These are phyloP conservation scores for Erinaceus europaeus DNA, from an alignment of 2,113 vertebrate species.

Conservation along the genomic window DNA sequence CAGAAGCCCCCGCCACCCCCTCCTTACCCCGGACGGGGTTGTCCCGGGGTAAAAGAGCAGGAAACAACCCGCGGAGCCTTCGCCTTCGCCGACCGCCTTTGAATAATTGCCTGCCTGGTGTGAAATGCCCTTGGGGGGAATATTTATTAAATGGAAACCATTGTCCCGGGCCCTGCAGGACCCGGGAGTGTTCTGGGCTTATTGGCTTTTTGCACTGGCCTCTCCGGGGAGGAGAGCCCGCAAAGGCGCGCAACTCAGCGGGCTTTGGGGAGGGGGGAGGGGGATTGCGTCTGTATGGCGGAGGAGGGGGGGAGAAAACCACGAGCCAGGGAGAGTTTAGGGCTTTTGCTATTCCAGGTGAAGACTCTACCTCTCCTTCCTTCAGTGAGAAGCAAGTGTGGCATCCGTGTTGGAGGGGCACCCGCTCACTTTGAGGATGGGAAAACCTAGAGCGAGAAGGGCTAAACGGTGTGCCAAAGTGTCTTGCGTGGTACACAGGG, in stretches of 20 bases:
- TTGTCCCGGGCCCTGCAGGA: constrained; percentile 81
- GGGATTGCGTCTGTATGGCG: too few relatives aligned
- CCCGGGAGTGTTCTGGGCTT: constrained; percentile 76
- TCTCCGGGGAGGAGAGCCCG: constrained; percentile 73
- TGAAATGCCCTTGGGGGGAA: constrained; percentile 86
- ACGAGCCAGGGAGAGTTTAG: not conserved
- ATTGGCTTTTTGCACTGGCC: constrained; percentile 83
- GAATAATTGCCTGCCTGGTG: constrained; percentile 87
- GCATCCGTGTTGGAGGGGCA: not conserved
- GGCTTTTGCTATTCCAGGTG: not conserved
- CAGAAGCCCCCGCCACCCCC: not conserved
- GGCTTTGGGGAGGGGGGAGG: not conserved
- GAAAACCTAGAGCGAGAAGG: constrained; percentile 11
- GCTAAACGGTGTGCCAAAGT: not conserved
- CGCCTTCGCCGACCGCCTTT: constrained; percentile 79
- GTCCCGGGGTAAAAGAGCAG: constrained; percentile 73
- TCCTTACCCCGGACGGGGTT: constrained; percentile 41
- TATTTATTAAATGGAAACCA: constrained; percentile 92
- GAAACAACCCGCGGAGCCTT: constrained; percentile 76
- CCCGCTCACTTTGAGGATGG: constrained; percentile 54
- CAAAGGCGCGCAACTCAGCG: not conserved
- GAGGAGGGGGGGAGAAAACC: not conserved
- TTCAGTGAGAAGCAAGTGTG: not conserved
- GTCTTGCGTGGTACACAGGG: not conserved
- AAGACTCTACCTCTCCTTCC: not conserved